Percentiles rank a stretch among this genome's conserved stretches.
Conservation (phyloP, 2,113 vertebrate species). For the cat (Felis catus) region DNA sequence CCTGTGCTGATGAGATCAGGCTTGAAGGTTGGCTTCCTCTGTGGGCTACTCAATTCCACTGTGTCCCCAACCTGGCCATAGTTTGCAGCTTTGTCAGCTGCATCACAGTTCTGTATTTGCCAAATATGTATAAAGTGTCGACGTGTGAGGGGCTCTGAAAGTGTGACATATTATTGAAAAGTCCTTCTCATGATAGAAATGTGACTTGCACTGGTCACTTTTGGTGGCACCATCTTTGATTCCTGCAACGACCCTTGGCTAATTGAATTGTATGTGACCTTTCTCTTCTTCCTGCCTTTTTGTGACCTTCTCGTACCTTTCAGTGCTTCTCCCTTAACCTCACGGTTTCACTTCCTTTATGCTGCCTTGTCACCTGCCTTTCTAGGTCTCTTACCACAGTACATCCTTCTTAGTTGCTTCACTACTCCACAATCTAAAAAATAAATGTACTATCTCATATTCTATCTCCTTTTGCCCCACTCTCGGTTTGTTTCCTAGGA, state of each 20-base stretch:
- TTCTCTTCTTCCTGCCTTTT: background rate
- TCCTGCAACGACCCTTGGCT: background rate
- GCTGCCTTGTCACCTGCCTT: background rate
- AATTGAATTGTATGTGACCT: background rate
- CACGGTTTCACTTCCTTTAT: background rate
- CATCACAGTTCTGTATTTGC: background rate
- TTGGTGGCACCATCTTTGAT: background rate
- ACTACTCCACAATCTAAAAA: conserved; percentile 8
- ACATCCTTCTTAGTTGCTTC: background rate
- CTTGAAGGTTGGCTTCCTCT: background rate
- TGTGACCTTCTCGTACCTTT: background rate
- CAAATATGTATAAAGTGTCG: background rate
- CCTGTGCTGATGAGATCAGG: background rate
- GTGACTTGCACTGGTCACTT: background rate
- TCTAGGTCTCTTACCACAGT: background rate
- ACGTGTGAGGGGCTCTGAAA: background rate
- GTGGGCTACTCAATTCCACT: background rate
- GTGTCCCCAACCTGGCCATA: background rate
- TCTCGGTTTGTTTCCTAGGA: conserved; percentile 24
- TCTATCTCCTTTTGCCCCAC: background rate
- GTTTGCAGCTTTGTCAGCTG: background rate
- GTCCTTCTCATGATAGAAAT: background rate
- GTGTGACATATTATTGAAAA: background rate
- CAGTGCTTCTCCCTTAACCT: background rate
- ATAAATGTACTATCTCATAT: background rate